Evolutionary conservation across 2,888 invertebrate genomes (phyloP).

Genomic region (Chouioia cunea): DNA sequence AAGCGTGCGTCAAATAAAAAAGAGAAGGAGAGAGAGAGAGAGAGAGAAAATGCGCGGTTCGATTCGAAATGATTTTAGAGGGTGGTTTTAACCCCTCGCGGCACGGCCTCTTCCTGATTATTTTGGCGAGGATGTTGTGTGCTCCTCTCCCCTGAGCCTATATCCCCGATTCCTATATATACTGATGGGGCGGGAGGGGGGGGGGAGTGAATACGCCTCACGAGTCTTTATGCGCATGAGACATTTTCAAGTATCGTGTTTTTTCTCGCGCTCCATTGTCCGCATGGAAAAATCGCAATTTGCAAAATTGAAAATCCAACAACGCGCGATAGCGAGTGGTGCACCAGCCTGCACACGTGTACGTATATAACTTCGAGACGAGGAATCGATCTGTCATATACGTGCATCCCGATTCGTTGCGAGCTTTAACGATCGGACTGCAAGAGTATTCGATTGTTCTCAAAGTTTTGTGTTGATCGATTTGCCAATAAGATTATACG

Average conservation of each 20-base stretch:
- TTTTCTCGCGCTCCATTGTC: slow-evolving; percentile 33
- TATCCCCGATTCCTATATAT: neutral
- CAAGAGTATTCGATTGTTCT: too few species aligned
- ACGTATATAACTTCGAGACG: slow-evolving; percentile 1
- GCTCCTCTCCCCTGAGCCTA: neutral
- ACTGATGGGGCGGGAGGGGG: neutral
- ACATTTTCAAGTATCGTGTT: neutral
- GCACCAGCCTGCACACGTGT: neutral
- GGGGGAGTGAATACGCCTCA: neutral
- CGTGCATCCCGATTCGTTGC: neutral
- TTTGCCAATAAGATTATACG: too few species aligned
- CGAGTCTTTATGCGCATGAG: neutral
- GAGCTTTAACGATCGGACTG: too few species aligned
- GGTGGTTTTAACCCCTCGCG: slow-evolving; percentile 60
- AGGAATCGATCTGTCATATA: slow-evolving; percentile 49
- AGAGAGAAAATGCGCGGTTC: slow-evolving; percentile 49
- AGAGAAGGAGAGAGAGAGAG: slow-evolving; percentile 25
- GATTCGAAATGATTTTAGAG: slow-evolving; percentile 64
- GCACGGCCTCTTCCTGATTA: slow-evolving; percentile 60
- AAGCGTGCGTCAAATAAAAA: slow-evolving; percentile 14
- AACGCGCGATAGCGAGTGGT: neutral
- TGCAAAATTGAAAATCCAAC: slow-evolving; percentile 22
- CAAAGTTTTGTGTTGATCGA: too few species aligned
- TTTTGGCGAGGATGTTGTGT: slow-evolving; percentile 52
- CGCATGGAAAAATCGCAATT: slow-evolving; percentile 25